A percentile compares a stretch with the other conserved stretches of the same genome.
phyloP scores from a whole-genome alignment of 2,888 invertebrate species.

The Drosophila nr. fundita region DNA sequence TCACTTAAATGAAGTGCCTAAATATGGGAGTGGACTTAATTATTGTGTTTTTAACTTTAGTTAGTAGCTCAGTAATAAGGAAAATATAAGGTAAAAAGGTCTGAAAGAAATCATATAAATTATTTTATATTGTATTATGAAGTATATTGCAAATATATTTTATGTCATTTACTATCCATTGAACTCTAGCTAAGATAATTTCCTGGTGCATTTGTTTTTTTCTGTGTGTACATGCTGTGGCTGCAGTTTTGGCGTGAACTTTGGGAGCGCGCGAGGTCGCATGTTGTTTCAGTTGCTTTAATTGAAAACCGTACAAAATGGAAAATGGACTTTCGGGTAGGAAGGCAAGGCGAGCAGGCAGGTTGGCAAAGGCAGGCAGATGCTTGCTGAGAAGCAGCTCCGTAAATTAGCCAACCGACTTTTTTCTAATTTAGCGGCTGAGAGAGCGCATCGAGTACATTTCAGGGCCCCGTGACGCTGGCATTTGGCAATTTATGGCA shows the following conservation, averaged over 20 bases:
- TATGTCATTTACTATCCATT: too few relatives aligned
- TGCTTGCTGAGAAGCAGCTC: conserved; percentile 34
- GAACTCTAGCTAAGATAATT: too few relatives aligned
- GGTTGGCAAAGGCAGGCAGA: conserved; percentile 1
- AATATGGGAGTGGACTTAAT: neutral
- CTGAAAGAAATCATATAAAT: too few relatives aligned
- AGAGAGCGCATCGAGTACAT: conserved; percentile 63
- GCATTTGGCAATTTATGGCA: conserved; percentile 78
- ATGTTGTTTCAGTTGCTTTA: conserved; percentile 61
- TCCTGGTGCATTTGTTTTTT: neutral
- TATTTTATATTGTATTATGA: too few relatives aligned
- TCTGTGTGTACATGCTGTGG: conserved; percentile 8
- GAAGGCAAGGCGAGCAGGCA: conserved; percentile 15
- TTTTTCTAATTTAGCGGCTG: conserved; percentile 65
- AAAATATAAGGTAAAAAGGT: too few relatives aligned
- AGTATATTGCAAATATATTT: too few relatives aligned
- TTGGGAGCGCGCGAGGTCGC: conserved; percentile 68
- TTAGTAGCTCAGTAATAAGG: too few relatives aligned
- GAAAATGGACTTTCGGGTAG: conserved; percentile 68
- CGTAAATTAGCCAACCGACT: conserved; percentile 68
- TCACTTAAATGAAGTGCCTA: neutral
- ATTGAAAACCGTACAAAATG: conserved; percentile 77
- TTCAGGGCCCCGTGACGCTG: conserved; percentile 67
- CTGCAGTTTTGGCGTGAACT: conserved; percentile 54
- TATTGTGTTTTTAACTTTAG: too few relatives aligned